phyloP scores from a whole-genome alignment of 2,797 vertebrate species.

The Acanthurus tractus region DNA sequence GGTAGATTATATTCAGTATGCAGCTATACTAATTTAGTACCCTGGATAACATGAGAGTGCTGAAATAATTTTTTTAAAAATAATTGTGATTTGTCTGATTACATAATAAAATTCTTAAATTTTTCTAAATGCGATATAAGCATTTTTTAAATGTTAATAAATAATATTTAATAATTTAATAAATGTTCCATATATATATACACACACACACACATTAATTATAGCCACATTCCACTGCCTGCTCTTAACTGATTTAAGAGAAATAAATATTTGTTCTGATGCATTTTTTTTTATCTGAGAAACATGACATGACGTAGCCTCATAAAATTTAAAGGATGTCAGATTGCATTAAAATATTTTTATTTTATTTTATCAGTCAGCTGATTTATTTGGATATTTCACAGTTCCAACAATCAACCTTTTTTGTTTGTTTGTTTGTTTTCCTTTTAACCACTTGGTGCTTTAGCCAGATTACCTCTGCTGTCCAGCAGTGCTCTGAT shows the following conservation, averaged over 20 bases:
- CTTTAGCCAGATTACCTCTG: neutral
- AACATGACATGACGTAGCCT: neutral
- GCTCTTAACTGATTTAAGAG: neutral
- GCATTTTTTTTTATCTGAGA: neutral
- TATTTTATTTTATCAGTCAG: neutral
- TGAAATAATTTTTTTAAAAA: neutral
- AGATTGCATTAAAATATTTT: neutral
- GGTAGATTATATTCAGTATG: constrained; percentile 26
- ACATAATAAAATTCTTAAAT: neutral
- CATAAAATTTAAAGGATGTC: neutral
- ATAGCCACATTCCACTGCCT: neutral
- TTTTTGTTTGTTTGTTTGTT: neutral
- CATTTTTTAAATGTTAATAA: too few relatives aligned
- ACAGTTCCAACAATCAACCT: too few relatives aligned
- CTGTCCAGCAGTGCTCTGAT: neutral
- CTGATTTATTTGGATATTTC: neutral
- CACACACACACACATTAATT: too few relatives aligned
- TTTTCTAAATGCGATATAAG: neutral
- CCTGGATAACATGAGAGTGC: neutral
- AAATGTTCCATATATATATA: too few relatives aligned
- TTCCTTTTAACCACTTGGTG: neutral
- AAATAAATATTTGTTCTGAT: neutral
- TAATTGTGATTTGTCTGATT: neutral
- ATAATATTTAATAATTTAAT: too few relatives aligned
- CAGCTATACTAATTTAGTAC: constrained; percentile 37